Evolutionary conservation across 1,140 invertebrate species (phyloP), one percentile per base, ranked within the genome.

Genomic region (Marisa cornuarietis): DNA sequence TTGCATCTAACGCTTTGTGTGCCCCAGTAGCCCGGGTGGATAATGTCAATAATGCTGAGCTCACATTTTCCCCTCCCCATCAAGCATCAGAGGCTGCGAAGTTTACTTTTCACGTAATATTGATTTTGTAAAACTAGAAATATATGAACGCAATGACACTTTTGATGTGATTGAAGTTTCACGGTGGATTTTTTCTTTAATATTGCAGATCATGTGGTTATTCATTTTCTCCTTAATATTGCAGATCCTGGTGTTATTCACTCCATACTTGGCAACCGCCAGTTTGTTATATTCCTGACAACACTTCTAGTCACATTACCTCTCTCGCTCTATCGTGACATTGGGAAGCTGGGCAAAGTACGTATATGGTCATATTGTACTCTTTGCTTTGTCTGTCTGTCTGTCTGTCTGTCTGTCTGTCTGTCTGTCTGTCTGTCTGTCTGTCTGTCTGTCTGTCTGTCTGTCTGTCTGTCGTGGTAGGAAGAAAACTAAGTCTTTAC

Each of bases 281-380:
- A 96, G 90, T 93, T 96, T 83, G 94, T 97, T 76, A 95, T 96
- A 42, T 93, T 95, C 69, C 88, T 96, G 51, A 93, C 94, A 2
- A 96, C 96, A 1, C 82, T 96, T 24, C 51, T 95, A 77, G 91
- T 97, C 81, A 96, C 95, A 1, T 92, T 96, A 79, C 96, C 96
- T 5, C 91, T 97, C 16, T 96, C 96, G 81, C 91, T 97, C 13
- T 95, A 96, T 86, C 94, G 94, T 88, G 95, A 96, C 88, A 94
- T 97, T 71, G 94, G 95, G 0, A 93, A 94, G 82, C 91, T 97
- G 62, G 94, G 95, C 24, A 95, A 96, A 89, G 95, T 91, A 85
- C 85, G 85, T 76, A n/a, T n/a, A n/a, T n/a, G n/a, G n/a, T n/a
- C n/a, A n/a, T n/a, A 18, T 68, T 58, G 54, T 0, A 58, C 31